Evolutionary conservation across 2,113 vertebrate species (phyloP).

Genomic region (Lota lota): DNA sequence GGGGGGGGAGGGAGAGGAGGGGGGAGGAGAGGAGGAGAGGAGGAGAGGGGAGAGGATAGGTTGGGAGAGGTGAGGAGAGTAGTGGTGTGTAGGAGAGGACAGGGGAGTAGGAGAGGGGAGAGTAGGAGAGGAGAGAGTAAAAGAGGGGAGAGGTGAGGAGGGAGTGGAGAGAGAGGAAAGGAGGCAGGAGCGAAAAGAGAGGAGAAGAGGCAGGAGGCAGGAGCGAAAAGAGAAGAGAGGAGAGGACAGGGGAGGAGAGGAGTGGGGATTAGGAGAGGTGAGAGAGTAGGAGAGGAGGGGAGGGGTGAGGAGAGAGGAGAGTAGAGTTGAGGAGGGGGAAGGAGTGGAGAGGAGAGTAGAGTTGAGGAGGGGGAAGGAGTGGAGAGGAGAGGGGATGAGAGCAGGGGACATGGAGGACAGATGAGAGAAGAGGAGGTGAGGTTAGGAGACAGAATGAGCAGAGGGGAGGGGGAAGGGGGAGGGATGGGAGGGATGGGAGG

Average conservation of each 20-base stretch:
- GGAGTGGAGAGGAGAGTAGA: no score
- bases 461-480: background rate
- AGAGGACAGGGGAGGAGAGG: background rate
- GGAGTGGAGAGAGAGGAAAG: constrained; percentile 6
- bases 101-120: background rate
- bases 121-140: background rate
- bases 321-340: background rate
- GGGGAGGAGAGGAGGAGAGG: background rate
- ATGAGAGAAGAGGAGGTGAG: background rate
- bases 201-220: background rate
- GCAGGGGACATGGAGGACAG: background rate
- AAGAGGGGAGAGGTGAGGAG: background rate
- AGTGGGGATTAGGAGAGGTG: background rate
- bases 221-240: background rate
- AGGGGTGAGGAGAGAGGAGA: constrained; percentile 9
- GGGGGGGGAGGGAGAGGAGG: background rate
- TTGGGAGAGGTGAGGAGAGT: background rate
- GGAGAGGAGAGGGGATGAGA: background rate
- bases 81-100: background rate
- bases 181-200: background rate
- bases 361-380: background rate
- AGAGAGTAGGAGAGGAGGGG: background rate
- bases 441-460: background rate
- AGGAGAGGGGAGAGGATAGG: background rate
- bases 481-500: background rate